A percentile compares a stretch with the other conserved stretches of the same genome.
phyloP scores from a whole-genome alignment of 2,113 vertebrate genomes.

The Sceloporus undulatus region DNA sequence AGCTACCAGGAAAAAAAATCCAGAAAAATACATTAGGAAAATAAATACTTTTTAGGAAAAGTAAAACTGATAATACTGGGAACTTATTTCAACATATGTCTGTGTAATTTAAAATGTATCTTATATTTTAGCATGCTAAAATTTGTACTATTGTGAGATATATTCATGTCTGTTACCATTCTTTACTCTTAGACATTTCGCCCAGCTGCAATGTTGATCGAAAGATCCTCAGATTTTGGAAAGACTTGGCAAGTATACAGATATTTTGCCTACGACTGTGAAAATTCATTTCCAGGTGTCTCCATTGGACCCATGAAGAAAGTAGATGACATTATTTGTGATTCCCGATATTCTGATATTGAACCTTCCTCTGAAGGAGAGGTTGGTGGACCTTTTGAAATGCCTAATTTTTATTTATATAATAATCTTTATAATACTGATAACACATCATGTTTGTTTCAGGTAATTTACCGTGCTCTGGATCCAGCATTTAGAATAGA shows the following conservation, averaged over 20 bases:
- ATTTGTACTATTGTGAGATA: neutral
- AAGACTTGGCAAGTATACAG: constrained; percentile 93
- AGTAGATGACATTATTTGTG: constrained; percentile 96
- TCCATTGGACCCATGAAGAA: constrained; percentile 92
- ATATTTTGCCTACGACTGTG: constrained; percentile 97
- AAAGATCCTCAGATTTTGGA: constrained; percentile 95
- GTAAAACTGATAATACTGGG: constrained; percentile 8
- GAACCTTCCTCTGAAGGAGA: constrained; percentile 97
- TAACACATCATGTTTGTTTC: constrained; percentile 25
- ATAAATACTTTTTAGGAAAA: neutral
- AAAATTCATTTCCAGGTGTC: constrained; percentile 87
- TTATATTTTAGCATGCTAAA: too few species aligned
- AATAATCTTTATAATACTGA: constrained; percentile 18
- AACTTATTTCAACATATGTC: neutral
- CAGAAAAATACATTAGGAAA: neutral
- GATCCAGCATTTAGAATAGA: constrained; percentile 95
- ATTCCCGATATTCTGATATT: constrained; percentile 96
- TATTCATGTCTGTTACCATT: neutral
- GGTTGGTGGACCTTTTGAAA: constrained; percentile 73
- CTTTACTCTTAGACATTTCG: constrained; percentile 88
- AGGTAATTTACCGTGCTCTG: constrained; percentile 97
- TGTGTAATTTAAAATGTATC: neutral
- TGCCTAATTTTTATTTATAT: constrained; percentile 28
- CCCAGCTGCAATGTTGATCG: constrained; percentile 95
- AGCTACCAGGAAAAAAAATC: neutral